These are phyloP conservation scores for Alethe diademata DNA, from an alignment of 2,113 vertebrate genomes.

Conservation along the genomic window DNA sequence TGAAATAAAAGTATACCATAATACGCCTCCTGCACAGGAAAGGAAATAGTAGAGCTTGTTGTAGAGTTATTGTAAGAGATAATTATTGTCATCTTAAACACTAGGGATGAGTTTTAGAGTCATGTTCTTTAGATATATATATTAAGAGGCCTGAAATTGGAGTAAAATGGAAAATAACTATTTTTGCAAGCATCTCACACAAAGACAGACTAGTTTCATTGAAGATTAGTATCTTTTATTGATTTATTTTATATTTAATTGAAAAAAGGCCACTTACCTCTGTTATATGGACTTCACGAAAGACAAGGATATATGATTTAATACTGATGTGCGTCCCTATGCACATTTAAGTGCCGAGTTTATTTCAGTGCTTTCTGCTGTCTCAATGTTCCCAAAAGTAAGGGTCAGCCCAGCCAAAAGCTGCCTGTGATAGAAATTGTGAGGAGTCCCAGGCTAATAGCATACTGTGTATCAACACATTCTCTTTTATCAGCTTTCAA, in stretches of 20 bases:
- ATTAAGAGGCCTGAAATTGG: not conserved
- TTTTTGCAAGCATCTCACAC: not conserved
- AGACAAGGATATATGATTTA: not conserved
- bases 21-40: not conserved
- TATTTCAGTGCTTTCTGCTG: not conserved
- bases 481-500: not conserved
- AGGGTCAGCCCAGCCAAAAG: not conserved
- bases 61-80: not conserved
- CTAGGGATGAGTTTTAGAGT: not conserved
- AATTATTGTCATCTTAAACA: not conserved
- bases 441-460: not conserved
- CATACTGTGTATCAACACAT: not conserved
- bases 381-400: not conserved
- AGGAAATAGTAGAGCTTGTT: not conserved
- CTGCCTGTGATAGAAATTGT: not conserved
- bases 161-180: not conserved
- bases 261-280: not conserved
- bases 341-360: not conserved
- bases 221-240: not conserved
- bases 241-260: not conserved
- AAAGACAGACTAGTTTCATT: not conserved
- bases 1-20: not conserved
- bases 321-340: not conserved
- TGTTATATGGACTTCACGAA: not conserved
- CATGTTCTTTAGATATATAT: not conserved